phyloP scores from a whole-genome alignment of 2,888 invertebrate genomes.

The Andricus curvator region DNA sequence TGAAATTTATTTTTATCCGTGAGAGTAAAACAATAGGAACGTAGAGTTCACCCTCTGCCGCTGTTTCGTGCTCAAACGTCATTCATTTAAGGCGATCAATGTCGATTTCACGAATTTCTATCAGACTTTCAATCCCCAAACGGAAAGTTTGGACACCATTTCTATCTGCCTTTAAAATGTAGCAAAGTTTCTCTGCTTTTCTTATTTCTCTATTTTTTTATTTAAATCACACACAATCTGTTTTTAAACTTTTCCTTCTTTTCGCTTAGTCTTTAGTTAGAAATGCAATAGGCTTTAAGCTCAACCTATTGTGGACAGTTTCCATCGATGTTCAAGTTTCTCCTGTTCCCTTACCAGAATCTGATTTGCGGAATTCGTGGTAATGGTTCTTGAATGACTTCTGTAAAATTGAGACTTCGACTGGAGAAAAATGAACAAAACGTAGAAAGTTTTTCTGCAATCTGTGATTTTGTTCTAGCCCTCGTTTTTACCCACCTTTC shows the following conservation, averaged over 20 bases:
- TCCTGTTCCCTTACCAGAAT: background rate
- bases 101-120: constrained; percentile 9
- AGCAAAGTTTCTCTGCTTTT: background rate
- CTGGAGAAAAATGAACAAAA: background rate
- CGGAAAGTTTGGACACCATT: background rate
- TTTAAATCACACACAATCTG: background rate
- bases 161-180: background rate
- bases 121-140: background rate
- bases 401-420: background rate
- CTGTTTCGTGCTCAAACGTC: constrained; percentile 8
- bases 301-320: background rate
- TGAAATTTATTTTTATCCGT: constrained; percentile 20
- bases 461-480: background rate
- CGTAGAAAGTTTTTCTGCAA: background rate
- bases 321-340: background rate
- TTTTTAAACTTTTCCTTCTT: background rate
- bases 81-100: constrained; percentile 31
- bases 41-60: constrained; percentile 9
- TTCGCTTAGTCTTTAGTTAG: background rate
- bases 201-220: background rate
- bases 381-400: constrained; percentile 24
- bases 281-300: background rate
- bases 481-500: background rate
- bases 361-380: background rate
- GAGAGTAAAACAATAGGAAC: constrained; percentile 29